Base-by-base conservation (phyloP, 1,140 invertebrate species). In the Popillia japonica region DNA sequence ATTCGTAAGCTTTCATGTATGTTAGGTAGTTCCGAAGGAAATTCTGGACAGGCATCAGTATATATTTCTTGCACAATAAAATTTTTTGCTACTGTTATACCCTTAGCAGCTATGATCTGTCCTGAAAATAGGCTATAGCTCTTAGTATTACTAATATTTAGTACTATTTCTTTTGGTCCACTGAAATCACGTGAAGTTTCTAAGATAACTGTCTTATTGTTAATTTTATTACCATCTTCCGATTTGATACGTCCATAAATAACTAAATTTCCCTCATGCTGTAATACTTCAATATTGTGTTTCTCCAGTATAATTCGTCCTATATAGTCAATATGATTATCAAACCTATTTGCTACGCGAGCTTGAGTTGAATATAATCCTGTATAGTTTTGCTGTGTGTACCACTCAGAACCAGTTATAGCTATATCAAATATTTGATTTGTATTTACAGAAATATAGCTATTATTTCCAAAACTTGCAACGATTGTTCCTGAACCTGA, bases 91-190 rank as follows among this genome's bases (percentile, higher is more conserved):
- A 91, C 90, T 1, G 90, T 90, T 86, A 95, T 95, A 0, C 94
- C 95, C 61, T 92, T 89, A 41, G 94, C 89, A 1, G 92, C 92
- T 9, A 96, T 90, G 22, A 96, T 90, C 90, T 97, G 95, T 0
- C 96, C 96, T 3, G 96, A 94, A 85, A 96, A 97, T 10, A 97
- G 84, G 0, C 93, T 92, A 82, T 92, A 96, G 59, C 93, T 90
- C 41, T 90, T 88, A 8, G 95, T 81, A 76, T 90, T 89, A 34
- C 86, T 89, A 4, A 94, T 87, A 84, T 94, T 92, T 9, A 94
- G 80, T 9, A 85, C 82, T 2, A 92, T 86, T 9, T 84, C 84
- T 55, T 87, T 86, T 74, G 87, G 88, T 8, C 87, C 78, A 9
- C 88, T 84, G 20, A 87, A 86, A 14, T 89, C 87, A 86, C 89